These are phyloP conservation scores for Phrynocephalus forsythii DNA, from an alignment of 2,797 vertebrate genomes.

Conservation along the genomic window DNA sequence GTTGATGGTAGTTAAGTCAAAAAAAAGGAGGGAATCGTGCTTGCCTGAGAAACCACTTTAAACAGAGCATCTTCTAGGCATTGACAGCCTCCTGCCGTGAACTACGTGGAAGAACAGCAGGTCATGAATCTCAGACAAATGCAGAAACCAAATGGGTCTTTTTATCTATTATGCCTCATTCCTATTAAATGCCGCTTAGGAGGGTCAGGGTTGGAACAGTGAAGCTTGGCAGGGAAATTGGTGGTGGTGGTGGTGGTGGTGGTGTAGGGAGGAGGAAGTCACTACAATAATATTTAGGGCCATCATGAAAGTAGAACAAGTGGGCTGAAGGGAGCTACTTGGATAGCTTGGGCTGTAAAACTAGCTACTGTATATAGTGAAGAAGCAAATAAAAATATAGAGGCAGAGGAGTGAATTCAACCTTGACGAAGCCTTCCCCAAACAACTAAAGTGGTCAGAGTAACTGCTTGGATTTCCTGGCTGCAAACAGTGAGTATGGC, in stretches of 20 bases:
- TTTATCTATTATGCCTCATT: constrained; percentile 20
- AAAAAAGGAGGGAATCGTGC: constrained; percentile 24
- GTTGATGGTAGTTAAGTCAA: constrained; percentile 12
- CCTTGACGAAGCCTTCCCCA: background rate
- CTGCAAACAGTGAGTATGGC: background rate
- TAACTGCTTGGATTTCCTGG: background rate
- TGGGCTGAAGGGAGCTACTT: background rate
- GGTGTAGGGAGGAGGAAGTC: background rate
- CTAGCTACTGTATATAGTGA: background rate
- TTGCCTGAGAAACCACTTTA: constrained; percentile 49
- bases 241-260: background rate
- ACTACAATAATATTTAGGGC: background rate
- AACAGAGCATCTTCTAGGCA: constrained; percentile 32
- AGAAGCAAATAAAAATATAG: background rate
- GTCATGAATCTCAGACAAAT: constrained; percentile 49
- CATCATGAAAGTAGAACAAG: background rate
- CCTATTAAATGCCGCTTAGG: constrained; percentile 34
- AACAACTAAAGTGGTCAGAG: background rate
- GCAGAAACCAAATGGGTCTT: constrained; percentile 41
- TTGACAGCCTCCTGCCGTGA: constrained; percentile 43
- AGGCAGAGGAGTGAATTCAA: background rate
- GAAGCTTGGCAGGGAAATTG: background rate
- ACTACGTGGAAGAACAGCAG: constrained; percentile 43
- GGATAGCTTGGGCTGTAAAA: background rate
- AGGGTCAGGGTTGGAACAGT: constrained; percentile 11